phyloP scores from a whole-genome alignment of 2,797 vertebrate species.

The Onychomys arenicola region DNA sequence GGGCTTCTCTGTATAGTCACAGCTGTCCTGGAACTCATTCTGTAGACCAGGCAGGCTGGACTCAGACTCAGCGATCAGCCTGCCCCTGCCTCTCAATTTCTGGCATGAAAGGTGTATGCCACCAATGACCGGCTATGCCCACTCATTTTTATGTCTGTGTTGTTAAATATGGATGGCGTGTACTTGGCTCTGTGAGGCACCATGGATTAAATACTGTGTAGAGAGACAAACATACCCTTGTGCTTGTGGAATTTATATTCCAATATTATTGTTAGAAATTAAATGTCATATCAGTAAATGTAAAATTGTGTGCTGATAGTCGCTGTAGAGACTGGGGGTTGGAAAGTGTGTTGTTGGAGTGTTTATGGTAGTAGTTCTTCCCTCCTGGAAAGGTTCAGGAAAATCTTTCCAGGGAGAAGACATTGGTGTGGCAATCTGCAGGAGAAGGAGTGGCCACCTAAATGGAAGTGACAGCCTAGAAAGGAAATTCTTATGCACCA shows the following conservation, averaged over 20 bases:
- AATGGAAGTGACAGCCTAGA: neutral
- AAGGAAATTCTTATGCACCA: neutral
- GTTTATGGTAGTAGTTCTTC: neutral
- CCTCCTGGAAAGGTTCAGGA: neutral
- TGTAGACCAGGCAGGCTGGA: neutral
- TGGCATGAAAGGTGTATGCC: neutral
- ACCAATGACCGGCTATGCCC: neutral
- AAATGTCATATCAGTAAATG: neutral
- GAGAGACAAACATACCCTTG: conserved; percentile 1
- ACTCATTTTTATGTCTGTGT: conserved; percentile 6
- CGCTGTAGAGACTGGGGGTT: neutral
- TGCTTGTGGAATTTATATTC: neutral
- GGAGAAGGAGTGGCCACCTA: neutral
- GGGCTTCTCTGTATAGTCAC: neutral
- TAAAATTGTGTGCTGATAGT: neutral
- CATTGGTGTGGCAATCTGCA: neutral
- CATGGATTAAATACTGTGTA: neutral
- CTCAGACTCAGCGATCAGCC: neutral
- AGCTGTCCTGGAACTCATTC: neutral
- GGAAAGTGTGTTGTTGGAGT: neutral
- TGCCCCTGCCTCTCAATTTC: neutral
- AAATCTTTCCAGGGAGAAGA: neutral
- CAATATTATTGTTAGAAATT: neutral
- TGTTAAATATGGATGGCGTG: neutral
- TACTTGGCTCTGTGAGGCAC: neutral